Conservation (phyloP, 2,888 invertebrate species). For the Mycalesis mineus region DNA sequence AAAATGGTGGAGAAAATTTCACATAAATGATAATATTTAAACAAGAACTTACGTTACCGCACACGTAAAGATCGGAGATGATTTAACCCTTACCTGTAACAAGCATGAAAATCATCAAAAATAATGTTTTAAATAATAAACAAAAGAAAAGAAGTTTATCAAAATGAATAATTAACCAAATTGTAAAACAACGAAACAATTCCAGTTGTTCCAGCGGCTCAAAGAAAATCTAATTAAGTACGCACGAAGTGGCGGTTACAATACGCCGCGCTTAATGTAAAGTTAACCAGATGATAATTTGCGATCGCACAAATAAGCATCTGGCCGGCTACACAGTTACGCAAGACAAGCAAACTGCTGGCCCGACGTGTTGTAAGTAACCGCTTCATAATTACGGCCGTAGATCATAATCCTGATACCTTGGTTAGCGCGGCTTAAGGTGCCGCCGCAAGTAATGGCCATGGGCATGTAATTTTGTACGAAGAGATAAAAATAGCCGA, state of each 20-base stretch:
- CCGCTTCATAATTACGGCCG: conserved; percentile 58
- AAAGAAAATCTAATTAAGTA: conserved; percentile 51
- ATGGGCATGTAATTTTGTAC: not conserved
- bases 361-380: conserved; percentile 61
- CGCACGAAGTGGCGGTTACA: conserved; percentile 65
- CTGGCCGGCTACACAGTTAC: conserved; percentile 68
- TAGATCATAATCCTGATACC: conserved; percentile 71
- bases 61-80: no score
- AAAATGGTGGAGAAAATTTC: no score
- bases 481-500: not conserved
- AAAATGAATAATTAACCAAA: not conserved
- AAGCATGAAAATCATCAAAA: not conserved
- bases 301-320: conserved; percentile 67
- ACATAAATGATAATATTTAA: no score
- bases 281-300: conserved; percentile 39
- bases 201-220: conserved; percentile 30
- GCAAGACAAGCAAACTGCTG: conserved; percentile 69
- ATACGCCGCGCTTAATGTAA: conserved; percentile 59
- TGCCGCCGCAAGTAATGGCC: not conserved
- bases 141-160: no score
- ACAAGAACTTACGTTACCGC: no score
- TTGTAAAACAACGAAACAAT: conserved; percentile 7
- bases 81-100: not conserved
- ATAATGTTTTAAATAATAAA: no score
- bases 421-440: conserved; percentile 4